Evolutionary conservation across 2,797 vertebrate genomes (phyloP), one percentile per base, ranked within the genome.

Genomic region (Oreonectes daqikongensis): DNA sequence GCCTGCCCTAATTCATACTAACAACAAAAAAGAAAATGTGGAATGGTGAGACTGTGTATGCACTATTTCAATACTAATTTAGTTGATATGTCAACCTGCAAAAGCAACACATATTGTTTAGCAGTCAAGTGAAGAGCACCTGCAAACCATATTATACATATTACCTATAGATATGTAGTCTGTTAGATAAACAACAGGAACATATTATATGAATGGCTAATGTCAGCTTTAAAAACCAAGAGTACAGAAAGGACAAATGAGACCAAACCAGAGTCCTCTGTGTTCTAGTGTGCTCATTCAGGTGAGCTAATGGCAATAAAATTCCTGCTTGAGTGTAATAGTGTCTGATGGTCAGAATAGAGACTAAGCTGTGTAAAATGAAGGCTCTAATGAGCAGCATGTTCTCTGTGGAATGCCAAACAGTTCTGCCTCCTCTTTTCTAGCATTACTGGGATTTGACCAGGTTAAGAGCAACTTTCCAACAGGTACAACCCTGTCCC

Each of bases 331-430:
- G 91, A 91, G 84, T 69, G 83, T 93, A 92, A 93, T 92, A 90
- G 88, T 88, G 80, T 79, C 84, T 89, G 89, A 93, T 90, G 90
- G 89, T 88, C 81, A 79, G 89, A 89, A 69, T 79, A 89, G 87
- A 88, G 78, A 89, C 74, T 93, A 93, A 94, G 90, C 92, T 93
- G 90, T 90, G 85, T 92, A 92, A 93, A 93, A 93, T 92, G 91
- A 93, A 91, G 18, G 88, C 85, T 77, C 86, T 91, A 91, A 92
- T 87, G 88, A 90, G 86, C 85, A 84, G 86, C 68, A 60, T 82
- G 89, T 84, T 81, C 89, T 85, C 81, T 46, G 84, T 93, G 89
- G 92, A 93, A 93, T 92, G 90, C 66, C 83, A 88, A 82, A 87
- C 89, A 87, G 42, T 79, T 53, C 48, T 53, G 69, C 85, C 84